phyloP scores from a whole-genome alignment of 2,888 invertebrate genomes.

The Netelia virgata region DNA sequence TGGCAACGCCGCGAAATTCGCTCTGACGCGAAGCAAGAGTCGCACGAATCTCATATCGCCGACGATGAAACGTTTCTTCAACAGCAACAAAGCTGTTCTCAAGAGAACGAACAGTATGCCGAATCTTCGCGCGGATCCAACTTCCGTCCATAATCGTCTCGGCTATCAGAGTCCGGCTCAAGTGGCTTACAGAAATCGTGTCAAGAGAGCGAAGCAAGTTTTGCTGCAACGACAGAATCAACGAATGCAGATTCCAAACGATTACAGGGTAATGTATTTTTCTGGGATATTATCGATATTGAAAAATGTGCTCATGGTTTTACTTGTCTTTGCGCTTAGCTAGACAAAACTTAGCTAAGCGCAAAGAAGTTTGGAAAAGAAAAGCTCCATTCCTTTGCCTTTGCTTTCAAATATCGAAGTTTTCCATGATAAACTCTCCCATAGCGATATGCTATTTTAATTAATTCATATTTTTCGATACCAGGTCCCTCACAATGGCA shows the following conservation, averaged over 20 bases:
- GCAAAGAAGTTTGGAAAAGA: too few species aligned
- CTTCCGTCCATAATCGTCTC: constrained; percentile 82
- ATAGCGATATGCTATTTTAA: neutral
- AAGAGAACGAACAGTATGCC: constrained; percentile 82
- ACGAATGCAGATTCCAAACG: constrained; percentile 77
- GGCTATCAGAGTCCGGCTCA: constrained; percentile 83
- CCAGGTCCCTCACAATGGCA: constrained; percentile 76
- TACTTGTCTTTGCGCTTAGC: neutral
- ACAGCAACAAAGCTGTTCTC: constrained; percentile 74
- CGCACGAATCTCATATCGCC: constrained; percentile 77
- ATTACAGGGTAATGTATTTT: constrained; percentile 77
- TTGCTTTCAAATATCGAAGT: neutral
- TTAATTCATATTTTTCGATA: constrained; percentile 37
- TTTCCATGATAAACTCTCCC: neutral
- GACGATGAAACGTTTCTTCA: constrained; percentile 75
- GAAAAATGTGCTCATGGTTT: neutral
- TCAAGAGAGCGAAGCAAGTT: constrained; percentile 82
- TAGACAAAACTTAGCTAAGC: too few species aligned
- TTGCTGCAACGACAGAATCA: constrained; percentile 81
- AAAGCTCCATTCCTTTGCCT: too few species aligned
- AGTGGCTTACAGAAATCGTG: constrained; percentile 82
- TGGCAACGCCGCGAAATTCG: constrained; percentile 74
- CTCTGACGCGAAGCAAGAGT: constrained; percentile 79
- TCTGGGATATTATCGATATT: neutral
- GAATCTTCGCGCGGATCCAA: constrained; percentile 80